A percentile compares a stretch with the other conserved stretches of the same genome.
Evolutionary conservation across 2,888 invertebrate genomes (phyloP).

Genomic region (Chironomus riparius): DNA sequence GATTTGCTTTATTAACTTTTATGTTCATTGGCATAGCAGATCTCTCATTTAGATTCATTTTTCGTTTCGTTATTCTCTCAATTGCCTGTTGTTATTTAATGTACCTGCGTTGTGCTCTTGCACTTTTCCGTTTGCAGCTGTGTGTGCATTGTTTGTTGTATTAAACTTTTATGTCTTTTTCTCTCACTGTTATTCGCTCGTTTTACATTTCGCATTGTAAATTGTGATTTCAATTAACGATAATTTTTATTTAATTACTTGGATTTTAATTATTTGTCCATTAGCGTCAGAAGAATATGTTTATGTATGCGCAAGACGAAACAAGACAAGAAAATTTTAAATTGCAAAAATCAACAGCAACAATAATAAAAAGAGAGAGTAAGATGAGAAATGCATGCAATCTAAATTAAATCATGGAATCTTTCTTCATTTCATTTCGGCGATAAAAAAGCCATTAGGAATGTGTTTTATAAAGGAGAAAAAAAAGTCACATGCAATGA

Average conservation of each 20-base stretch:
- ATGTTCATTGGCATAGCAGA: background rate
- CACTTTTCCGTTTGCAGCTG: background rate
- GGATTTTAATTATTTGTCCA: constrained; percentile 25
- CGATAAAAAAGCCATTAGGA: background rate
- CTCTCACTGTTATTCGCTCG: background rate
- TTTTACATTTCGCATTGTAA: constrained; percentile 14
- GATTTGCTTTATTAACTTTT: background rate
- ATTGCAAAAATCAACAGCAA: too few relatives aligned
- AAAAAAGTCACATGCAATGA: constrained; percentile 14
- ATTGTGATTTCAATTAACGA: constrained; percentile 25
- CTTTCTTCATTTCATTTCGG: background rate
- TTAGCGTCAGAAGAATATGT: constrained; percentile 8
- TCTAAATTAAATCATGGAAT: constrained; percentile 6
- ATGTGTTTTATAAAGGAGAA: background rate
- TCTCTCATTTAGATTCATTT: background rate
- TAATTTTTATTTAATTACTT: constrained; percentile 25
- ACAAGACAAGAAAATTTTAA: too few relatives aligned
- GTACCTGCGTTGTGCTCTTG: background rate
- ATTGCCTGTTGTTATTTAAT: too few relatives aligned
- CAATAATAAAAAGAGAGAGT: background rate
- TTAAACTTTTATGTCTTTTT: background rate
- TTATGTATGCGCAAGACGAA: background rate
- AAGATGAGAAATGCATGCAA: background rate
- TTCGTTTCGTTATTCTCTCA: too few relatives aligned
- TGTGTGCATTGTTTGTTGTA: background rate